phyloP scores from a whole-genome alignment of 1,140 invertebrate genomes.

The Aphaenogaster floridana region DNA sequence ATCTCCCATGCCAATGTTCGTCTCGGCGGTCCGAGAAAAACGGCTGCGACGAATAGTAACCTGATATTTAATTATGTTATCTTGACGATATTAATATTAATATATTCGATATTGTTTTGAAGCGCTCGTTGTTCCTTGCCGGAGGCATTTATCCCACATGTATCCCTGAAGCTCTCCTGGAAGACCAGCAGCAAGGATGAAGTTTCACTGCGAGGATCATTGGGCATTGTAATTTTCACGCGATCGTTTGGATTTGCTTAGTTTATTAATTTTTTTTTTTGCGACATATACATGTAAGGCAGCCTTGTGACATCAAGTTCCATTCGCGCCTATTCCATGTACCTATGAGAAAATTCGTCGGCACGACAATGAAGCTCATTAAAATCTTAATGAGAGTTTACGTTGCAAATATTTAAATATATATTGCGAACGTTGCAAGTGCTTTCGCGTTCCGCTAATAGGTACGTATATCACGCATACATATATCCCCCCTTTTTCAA shows the following conservation, averaged over 20 bases:
- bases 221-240: background rate
- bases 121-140: constrained; percentile 44
- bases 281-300: constrained; percentile 22
- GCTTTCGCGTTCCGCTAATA: background rate
- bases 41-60: constrained; percentile 73
- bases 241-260: background rate
- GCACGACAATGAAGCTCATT: background rate
- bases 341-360: constrained; percentile 10
- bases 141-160: background rate
- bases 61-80: constrained; percentile 78
- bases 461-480: background rate
- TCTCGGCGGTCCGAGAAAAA: constrained; percentile 49
- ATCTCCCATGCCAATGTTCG: constrained; percentile 54
- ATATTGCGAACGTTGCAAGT: background rate
- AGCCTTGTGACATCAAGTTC: constrained; percentile 35
- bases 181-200: background rate
- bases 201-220: background rate
- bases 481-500: background rate
- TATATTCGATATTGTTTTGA: constrained; percentile 79
- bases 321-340: background rate
- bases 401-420: constrained; percentile 6
- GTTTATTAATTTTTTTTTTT: constrained; percentile 22
- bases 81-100: constrained; percentile 77
- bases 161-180: background rate
- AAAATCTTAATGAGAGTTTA: constrained; percentile 5